Evolutionary conservation across 2,888 invertebrate genomes (phyloP), one percentile per base, ranked within the genome.

Genomic region (Norana najaformis): DNA sequence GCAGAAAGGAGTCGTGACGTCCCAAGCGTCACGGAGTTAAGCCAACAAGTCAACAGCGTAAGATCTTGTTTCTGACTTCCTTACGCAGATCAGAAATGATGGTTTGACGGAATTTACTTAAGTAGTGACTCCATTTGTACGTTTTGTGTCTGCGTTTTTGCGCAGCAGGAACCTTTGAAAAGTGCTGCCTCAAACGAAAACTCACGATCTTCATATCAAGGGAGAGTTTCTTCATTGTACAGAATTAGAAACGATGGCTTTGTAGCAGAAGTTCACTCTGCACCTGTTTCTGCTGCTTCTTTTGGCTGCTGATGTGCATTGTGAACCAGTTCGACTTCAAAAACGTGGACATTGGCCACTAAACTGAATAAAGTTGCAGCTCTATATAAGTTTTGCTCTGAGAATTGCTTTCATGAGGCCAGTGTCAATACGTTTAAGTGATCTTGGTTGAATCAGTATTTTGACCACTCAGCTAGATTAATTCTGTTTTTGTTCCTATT

Each of bases 1-100:
- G 23, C 89, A 83, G 83, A 89, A 34, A 18, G 35, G 23, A 20
- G 91, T 91, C 89, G 35, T 83, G 35, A 34, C 20, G 20, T 83
- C 18, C 85, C 34, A 18, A 85, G 85, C 14, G 6, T 85, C 20
- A 30, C 14, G 16, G 30, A 83, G 16, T 20, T 83, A 14, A 30
- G n/a, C 4, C 85, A 36, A 37, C 85, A 85, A 85, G 85, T 85
- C 20, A 85, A 85, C 18, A 85, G 85, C 85, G 85, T 85, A 36
- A 35, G 85, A 85, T 85, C 30, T 53, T 20, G 20, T 23, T 53
- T n/a, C n/a, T 69, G 16, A 69, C n/a, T 53, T 69, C 23, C 23
- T 23, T 8, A 23, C 8, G 20, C 23, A 47, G 20, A 8, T 20
- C 47, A 20, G 23, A 23, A 16, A 47, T 41, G 41, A 47, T 47